A percentile compares a stretch with the other conserved stretches of the same genome.
Conservation (phyloP, 2,797 vertebrate species). For the Chiloscyllium punctatum region DNA sequence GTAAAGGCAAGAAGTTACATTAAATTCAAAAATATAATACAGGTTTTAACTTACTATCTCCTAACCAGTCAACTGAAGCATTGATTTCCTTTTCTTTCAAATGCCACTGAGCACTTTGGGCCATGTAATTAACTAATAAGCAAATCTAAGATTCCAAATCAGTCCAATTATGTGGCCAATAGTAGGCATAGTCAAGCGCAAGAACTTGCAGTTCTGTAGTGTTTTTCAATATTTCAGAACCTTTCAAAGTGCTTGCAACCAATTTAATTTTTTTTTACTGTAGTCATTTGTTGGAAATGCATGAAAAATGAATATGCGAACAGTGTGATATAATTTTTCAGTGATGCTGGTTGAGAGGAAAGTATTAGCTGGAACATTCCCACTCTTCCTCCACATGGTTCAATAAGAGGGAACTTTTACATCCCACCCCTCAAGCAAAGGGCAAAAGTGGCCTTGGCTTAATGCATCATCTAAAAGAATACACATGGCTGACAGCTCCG, state of each 20-base stretch:
- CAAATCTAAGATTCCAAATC: conserved; percentile 1
- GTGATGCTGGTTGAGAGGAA: background rate
- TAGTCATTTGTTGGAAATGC: background rate
- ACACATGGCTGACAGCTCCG: background rate
- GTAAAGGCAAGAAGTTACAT: conserved; percentile 8
- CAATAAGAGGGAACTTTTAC: too few species aligned
- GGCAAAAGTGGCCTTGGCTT: background rate
- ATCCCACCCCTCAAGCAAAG: too few species aligned
- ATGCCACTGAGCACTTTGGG: background rate
- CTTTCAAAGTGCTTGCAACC: background rate
- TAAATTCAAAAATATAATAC: background rate
- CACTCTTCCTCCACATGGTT: background rate
- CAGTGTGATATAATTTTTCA: background rate
- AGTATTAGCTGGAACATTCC: background rate
- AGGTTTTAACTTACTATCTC: background rate
- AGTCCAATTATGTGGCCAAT: background rate
- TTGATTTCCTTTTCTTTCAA: background rate
- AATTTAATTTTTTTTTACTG: background rate
- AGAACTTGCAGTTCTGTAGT: background rate
- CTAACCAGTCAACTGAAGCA: background rate
- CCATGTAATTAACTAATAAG: background rate
- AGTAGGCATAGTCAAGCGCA: background rate
- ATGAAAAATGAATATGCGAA: background rate
- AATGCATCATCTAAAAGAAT: background rate
- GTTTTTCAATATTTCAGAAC: background rate